Evolutionary conservation across 1,140 invertebrate species (phyloP), one percentile per base, ranked within the genome.

Genomic region (Tribolium castaneum): DNA sequence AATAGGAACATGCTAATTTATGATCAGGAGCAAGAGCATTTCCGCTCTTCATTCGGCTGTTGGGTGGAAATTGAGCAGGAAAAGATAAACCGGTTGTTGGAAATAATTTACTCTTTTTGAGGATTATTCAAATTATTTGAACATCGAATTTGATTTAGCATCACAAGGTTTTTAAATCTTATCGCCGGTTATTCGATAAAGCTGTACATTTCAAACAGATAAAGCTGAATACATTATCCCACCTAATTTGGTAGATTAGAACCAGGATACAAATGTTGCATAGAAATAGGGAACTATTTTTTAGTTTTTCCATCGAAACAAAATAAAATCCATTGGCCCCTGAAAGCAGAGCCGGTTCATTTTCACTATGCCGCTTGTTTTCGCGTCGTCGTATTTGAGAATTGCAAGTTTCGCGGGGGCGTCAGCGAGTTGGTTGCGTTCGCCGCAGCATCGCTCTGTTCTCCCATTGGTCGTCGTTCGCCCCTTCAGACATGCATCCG

Each of bases 401-500:
- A 66, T 35, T 34, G 59, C 59, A 66, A 66, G 59, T 35, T 66
- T 66, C 59, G 59, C 59, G 59, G 59, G 59, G 59, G 59, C 59
- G 59, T 66, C 30, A 66, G 59, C 59, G 59, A 66, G 59, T 35
- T 66, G 59, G 70, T 14, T 50, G 70, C 19, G 51, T 56, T 56
- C 77, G 76, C 71, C 76, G 77, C 79, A 76, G 78, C 79, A 81
- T 77, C 82, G 77, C 76, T 78, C 82, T 78, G 70, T 76, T 77
- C 77, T 80, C 81, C 82, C 79, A 84, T 85, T 84, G 84, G 83
- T 74, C 75, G 71, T 59, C 75, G 50, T 78, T 80, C 79, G 78
- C 82, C 83, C 80, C 77, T 73, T 79, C 78, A 78, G 80, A 82
- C 80, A 79, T 81, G 84, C 82, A 83, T 85, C 81, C 82, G 82